These are phyloP conservation scores for Ochropleura plecta DNA, from an alignment of 2,888 invertebrate genomes.

Conservation along the genomic window DNA sequence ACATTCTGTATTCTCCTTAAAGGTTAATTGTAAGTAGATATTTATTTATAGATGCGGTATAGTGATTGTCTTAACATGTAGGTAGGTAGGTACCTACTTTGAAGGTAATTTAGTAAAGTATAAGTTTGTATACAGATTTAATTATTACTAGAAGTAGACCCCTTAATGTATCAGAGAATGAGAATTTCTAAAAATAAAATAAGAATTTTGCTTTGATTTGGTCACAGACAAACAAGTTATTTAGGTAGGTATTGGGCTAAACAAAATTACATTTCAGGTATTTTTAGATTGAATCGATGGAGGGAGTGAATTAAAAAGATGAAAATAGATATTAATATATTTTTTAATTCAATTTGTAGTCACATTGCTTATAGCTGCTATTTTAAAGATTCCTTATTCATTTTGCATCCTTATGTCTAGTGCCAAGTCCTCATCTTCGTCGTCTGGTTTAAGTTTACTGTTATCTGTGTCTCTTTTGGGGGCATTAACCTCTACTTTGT, in stretches of 20 bases:
- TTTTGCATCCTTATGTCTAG: constrained; percentile 82
- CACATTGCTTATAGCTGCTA: not conserved
- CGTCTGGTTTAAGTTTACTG: constrained; percentile 67
- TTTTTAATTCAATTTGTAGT: not conserved
- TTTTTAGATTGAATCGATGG: constrained; percentile 16
- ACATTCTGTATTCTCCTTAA: constrained; percentile 64
- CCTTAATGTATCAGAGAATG: not conserved
- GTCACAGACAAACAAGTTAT: not conserved
- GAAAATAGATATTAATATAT: not conserved
- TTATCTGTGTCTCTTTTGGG: constrained; percentile 80
- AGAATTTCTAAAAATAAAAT: constrained; percentile 12
- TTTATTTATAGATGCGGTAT: constrained; percentile 44
- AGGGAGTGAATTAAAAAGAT: constrained; percentile 2
- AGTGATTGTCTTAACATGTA: constrained; percentile 45
- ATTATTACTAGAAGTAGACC: constrained; percentile 1
- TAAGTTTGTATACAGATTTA: constrained; percentile 1
- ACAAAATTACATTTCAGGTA: constrained; percentile 3
- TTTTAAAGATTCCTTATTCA: constrained; percentile 57
- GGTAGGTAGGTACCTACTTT: constrained; percentile 4
- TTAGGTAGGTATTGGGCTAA: not conserved
- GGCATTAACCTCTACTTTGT: constrained; percentile 76
- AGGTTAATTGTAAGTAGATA: constrained; percentile 32
- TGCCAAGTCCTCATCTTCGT: constrained; percentile 76
- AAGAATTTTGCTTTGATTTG: not conserved
- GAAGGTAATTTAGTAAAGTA: constrained; percentile 21